Percentiles rank a stretch among this genome's conserved stretches.
These are phyloP conservation scores for Falcunculus frontatus DNA, from an alignment of 2,113 vertebrate species.

Conservation along the genomic window DNA sequence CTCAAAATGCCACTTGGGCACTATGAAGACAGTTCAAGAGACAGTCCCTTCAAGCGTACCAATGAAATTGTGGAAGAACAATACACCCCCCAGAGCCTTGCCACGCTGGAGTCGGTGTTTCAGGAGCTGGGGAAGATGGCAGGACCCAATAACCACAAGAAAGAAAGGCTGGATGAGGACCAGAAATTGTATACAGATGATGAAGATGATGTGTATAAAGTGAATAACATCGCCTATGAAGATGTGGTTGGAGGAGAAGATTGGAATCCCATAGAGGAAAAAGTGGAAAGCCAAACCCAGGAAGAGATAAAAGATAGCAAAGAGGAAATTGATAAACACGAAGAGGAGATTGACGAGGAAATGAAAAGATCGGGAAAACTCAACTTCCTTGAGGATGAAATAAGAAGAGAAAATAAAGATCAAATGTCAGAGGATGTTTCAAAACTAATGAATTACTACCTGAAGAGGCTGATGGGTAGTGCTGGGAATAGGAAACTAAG, in stretches of 20 bases:
- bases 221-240: slow-evolving; percentile 84
- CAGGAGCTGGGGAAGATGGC: slow-evolving; percentile 89
- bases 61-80: slow-evolving; percentile 94
- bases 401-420: slow-evolving; percentile 72
- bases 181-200: slow-evolving; percentile 80
- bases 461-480: slow-evolving; percentile 81
- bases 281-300: slow-evolving; percentile 83
- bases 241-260: slow-evolving; percentile 84
- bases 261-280: slow-evolving; percentile 84
- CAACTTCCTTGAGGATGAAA: slow-evolving; percentile 62
- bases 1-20: slow-evolving; percentile 77
- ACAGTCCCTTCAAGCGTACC: slow-evolving; percentile 88
- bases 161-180: slow-evolving; percentile 80
- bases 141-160: slow-evolving; percentile 66
- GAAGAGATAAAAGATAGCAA: slow-evolving; percentile 87
- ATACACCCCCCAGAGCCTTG: slow-evolving; percentile 92
- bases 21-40: slow-evolving; percentile 84
- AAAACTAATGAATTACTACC: slow-evolving; percentile 84
- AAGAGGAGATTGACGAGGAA: slow-evolving; percentile 72
- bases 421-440: slow-evolving; percentile 77
- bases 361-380: slow-evolving; percentile 80
- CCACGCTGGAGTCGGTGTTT: slow-evolving; percentile 91
- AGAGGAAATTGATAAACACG: slow-evolving; percentile 73
- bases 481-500: slow-evolving; percentile 71
- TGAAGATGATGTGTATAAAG: slow-evolving; percentile 82